These are phyloP conservation scores for Pseudochirops corinnae DNA, from an alignment of 2,797 vertebrate species.

Conservation along the genomic window DNA sequence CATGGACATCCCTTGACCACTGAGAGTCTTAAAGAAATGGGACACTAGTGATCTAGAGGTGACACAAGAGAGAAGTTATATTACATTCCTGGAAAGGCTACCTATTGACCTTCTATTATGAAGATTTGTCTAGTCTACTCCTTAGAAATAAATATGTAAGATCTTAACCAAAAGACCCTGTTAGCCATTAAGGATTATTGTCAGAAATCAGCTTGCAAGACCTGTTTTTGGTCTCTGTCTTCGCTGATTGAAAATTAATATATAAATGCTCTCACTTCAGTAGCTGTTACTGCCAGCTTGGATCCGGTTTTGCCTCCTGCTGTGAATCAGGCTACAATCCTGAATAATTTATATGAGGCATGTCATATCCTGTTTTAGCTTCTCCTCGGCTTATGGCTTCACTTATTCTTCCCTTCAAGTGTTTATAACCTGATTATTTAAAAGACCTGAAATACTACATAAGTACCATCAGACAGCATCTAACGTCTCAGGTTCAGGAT, in stretches of 20 bases:
- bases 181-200: neutral
- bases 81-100: neutral
- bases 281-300: neutral
- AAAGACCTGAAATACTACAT: neutral
- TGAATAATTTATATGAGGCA: neutral
- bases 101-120: neutral
- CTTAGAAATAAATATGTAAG: neutral
- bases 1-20: neutral
- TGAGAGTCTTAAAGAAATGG: neutral
- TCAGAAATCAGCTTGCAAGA: neutral
- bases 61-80: neutral
- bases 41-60: neutral
- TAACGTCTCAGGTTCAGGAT: neutral
- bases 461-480: neutral
- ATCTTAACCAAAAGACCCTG: neutral
- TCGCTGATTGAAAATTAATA: neutral
- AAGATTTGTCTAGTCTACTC: neutral
- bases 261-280: neutral
- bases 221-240: neutral
- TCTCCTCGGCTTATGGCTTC: neutral
- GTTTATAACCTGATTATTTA: neutral
- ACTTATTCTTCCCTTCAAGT: neutral
- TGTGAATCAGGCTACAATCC: neutral
- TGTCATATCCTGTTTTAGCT: neutral
- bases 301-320: neutral